phyloP scores from a whole-genome alignment of 1,140 invertebrate species.

The Drosophila ercepeae region DNA sequence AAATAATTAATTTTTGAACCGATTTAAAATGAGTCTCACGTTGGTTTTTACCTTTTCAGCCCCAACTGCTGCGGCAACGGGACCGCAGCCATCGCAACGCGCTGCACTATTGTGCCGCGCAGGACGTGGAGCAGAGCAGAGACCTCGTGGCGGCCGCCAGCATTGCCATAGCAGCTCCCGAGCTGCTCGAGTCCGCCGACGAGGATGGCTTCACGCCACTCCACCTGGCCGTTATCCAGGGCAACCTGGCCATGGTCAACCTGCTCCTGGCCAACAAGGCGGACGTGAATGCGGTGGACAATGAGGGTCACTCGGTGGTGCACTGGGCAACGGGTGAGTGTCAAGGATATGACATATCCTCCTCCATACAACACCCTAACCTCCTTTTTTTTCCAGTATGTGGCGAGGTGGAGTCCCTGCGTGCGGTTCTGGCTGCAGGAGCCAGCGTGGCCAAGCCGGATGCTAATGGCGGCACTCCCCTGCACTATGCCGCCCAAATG shows the following conservation, averaged over 20 bases:
- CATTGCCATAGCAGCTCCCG: slow-evolving; percentile 89
- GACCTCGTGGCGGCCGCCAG: slow-evolving; percentile 86
- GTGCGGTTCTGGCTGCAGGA: slow-evolving; percentile 92
- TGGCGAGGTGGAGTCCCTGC: slow-evolving; percentile 93
- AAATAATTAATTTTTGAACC: slow-evolving; percentile 36
- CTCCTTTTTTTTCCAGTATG: slow-evolving; percentile 88
- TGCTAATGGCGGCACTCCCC: slow-evolving; percentile 96
- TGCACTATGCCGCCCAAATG: slow-evolving; percentile 99
- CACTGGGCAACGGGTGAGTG: slow-evolving; percentile 96
- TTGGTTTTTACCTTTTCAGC: slow-evolving; percentile 83
- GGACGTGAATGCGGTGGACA: slow-evolving; percentile 94
- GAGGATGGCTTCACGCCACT: slow-evolving; percentile 97
- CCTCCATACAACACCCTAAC: not conserved
- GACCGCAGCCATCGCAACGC: slow-evolving; percentile 94
- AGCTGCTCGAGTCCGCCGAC: slow-evolving; percentile 92
- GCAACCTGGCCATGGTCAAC: slow-evolving; percentile 92
- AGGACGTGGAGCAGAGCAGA: slow-evolving; percentile 85
- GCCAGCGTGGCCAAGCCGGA: slow-evolving; percentile 94
- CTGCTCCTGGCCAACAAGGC: slow-evolving; percentile 92
- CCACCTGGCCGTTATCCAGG: slow-evolving; percentile 96
- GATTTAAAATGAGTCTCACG: not conserved
- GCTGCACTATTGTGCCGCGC: slow-evolving; percentile 93
- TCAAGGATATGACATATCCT: not conserved
- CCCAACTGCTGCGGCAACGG: slow-evolving; percentile 86
- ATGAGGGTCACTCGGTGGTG: slow-evolving; percentile 97